Percentiles rank a stretch among this genome's conserved stretches.
Conservation (phyloP, 2,797 vertebrate species). For the Lycodopsis pacificus region DNA sequence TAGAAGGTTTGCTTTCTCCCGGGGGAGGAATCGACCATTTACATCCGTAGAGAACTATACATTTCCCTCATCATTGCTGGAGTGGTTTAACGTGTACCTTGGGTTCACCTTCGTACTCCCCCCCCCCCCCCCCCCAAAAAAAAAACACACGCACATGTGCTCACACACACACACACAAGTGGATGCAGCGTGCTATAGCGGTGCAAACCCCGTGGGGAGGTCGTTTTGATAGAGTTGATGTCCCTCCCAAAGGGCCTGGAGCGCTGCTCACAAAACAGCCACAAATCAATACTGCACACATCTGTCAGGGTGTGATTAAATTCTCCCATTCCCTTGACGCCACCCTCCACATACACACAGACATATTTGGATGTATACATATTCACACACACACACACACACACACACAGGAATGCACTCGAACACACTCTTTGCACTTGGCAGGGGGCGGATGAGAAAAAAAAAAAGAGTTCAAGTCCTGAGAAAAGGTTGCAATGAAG, state of each 20-base stretch:
- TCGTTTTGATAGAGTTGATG: conserved; percentile 73
- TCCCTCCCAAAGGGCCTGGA: conserved; percentile 51
- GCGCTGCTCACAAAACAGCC: conserved; percentile 62
- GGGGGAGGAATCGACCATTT: conserved; percentile 35
- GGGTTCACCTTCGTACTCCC: conserved; percentile 46
- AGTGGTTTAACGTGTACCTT: conserved; percentile 55
- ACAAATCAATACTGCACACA: conserved; percentile 78
- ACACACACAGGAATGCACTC: conserved; percentile 5
- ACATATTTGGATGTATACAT: conserved; percentile 34
- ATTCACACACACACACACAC: conserved; percentile 18
- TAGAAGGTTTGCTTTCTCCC: conserved; percentile 31
- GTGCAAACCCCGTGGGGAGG: conserved; percentile 49
- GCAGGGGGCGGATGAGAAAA: conserved; percentile 27
- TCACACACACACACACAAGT: conserved; percentile 38
- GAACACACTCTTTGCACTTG: conserved; percentile 15
- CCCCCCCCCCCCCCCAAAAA: neutral
- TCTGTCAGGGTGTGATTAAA: conserved; percentile 76
- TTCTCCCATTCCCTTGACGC: conserved; percentile 52
- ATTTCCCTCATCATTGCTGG: conserved; percentile 38
- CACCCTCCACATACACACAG: conserved; percentile 11
- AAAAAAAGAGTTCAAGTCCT: conserved; percentile 52
- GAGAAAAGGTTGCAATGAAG: conserved; percentile 45
- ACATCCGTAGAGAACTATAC: conserved; percentile 31
- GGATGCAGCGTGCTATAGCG: conserved; percentile 13
- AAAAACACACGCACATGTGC: conserved; percentile 6